A percentile compares a stretch with the other conserved stretches of the same genome.
These are phyloP conservation scores for Pseudanteris insignis DNA, from an alignment of 2,888 invertebrate species.

Conservation along the genomic window DNA sequence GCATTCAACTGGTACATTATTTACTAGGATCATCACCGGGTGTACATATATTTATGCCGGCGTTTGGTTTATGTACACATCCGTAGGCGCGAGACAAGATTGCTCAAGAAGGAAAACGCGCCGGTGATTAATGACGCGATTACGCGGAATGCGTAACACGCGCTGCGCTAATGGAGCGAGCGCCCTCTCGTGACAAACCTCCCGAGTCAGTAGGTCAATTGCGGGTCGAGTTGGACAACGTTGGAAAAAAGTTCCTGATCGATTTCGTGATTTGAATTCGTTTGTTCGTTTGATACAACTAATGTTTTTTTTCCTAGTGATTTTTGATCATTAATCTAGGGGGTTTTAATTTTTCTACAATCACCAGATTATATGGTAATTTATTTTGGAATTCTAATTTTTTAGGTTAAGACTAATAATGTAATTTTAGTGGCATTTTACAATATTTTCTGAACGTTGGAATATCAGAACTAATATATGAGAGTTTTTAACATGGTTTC, in stretches of 20 bases:
- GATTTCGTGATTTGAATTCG: no score
- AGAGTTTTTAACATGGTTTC: constrained; percentile 18
- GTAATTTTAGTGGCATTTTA: no score
- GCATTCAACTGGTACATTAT: constrained; percentile 34
- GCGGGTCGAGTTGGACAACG: neutral
- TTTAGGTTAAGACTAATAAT: no score
- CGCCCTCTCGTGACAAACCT: constrained; percentile 29
- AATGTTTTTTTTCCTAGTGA: no score
- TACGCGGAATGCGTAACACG: constrained; percentile 31
- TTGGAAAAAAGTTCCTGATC: neutral
- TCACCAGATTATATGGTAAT: constrained; percentile 6
- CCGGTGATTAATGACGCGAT: constrained; percentile 44
- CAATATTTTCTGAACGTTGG: no score
- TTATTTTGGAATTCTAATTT: no score
- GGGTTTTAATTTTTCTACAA: no score
- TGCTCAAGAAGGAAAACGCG: constrained; percentile 44
- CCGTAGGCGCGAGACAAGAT: constrained; percentile 32
- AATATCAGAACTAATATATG: no score
- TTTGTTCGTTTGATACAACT: no score
- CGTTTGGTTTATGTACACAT: constrained; percentile 31
- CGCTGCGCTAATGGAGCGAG: constrained; percentile 39
- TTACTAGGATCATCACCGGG: constrained; percentile 33
- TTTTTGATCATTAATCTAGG: no score
- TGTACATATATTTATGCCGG: constrained; percentile 15
- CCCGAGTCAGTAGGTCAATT: constrained; percentile 38